Evolutionary conservation across 2,113 vertebrate genomes (phyloP), one percentile per base, ranked within the genome.

Genomic region (Cololabis saira): DNA sequence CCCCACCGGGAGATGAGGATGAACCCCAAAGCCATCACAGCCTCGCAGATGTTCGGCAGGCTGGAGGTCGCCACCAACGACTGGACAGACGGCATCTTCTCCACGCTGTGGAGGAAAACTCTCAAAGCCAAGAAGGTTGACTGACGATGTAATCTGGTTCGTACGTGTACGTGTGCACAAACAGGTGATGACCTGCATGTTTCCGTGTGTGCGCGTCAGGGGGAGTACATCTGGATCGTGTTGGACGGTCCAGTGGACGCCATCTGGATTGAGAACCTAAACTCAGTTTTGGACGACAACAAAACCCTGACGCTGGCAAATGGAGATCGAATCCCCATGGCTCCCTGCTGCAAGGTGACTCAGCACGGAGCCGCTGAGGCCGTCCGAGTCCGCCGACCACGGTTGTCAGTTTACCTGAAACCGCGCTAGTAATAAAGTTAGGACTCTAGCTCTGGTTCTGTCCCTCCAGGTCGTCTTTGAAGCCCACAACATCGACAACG

Each of bases 31-130:
- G 95, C 96, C 27, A 95, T 97, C 63, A 97, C 95, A 1, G 94
- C 95, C 12, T 59, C 95, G 0, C 96, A 97, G 79, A 97, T 97
- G 95, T 97, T 97, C 63, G 96, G 96, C 22, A 93, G 89, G 30
- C 94, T 97, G 0, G 95, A 97, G 21, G 94, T 94, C 16, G 94
- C 95, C 53, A 97, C 95, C 4, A 96, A 94, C 43, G 96, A 97
- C 60, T 97, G 96, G 96, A 97, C 95, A 1, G 96, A 97, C 76
- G 96, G 96, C 24, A 95, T 97, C 80, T 97, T 97, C 86, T 97
- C 96, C 61, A 80, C 93, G 0, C 90, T 97, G 27, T 97, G 96
- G 96, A 94, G 96, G 72, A 97, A 95, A 89, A 95, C 95, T 13
- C 76, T 96, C 67, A 94, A 89, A 83, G 93, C 93, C 51, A 97